Percentiles rank a stretch among this genome's conserved stretches.
phyloP scores from a whole-genome alignment of 2,113 vertebrate species.

The Macquaria ambigua region DNA sequence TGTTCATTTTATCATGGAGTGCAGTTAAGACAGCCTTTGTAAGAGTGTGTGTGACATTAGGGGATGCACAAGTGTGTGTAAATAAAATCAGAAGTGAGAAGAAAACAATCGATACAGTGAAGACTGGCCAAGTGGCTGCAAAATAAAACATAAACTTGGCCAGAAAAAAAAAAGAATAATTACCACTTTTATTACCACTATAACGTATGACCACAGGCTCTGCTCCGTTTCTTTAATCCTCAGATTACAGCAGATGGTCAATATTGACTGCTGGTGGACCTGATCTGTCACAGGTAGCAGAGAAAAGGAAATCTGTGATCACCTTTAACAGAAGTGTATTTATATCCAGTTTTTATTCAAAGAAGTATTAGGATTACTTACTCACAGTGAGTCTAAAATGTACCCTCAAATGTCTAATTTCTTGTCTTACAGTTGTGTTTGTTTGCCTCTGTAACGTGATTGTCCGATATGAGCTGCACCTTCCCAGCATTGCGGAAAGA shows the following conservation, averaged over 20 bases:
- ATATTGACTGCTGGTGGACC: conserved; percentile 24
- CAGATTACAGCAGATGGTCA: conserved; percentile 55
- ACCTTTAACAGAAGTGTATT: conserved; percentile 38
- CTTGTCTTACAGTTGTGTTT: conserved; percentile 58
- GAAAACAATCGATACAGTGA: background rate
- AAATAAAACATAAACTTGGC: conserved; percentile 20
- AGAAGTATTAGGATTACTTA: conserved; percentile 22
- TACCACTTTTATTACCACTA: conserved; percentile 15
- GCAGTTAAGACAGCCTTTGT: background rate
- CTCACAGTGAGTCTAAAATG: background rate
- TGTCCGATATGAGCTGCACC: conserved; percentile 67
- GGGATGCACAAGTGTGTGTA: background rate
- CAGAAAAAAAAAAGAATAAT: conserved; percentile 3
- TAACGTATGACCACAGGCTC: conserved; percentile 18
- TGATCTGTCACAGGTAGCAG: conserved; percentile 34
- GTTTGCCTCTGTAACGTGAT: conserved; percentile 59
- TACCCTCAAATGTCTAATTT: conserved; percentile 47
- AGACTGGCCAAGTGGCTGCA: conserved; percentile 8
- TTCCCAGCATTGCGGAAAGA: conserved; percentile 76
- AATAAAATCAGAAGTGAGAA: conserved; percentile 9
- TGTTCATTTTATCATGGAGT: background rate
- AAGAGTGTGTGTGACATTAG: background rate
- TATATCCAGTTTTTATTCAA: conserved; percentile 32
- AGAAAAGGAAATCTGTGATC: conserved; percentile 36
- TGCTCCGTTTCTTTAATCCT: conserved; percentile 23